Base-by-base conservation (phyloP, 64 coral and sea anemone genomes). In the Stylophora pistillata region DNA sequence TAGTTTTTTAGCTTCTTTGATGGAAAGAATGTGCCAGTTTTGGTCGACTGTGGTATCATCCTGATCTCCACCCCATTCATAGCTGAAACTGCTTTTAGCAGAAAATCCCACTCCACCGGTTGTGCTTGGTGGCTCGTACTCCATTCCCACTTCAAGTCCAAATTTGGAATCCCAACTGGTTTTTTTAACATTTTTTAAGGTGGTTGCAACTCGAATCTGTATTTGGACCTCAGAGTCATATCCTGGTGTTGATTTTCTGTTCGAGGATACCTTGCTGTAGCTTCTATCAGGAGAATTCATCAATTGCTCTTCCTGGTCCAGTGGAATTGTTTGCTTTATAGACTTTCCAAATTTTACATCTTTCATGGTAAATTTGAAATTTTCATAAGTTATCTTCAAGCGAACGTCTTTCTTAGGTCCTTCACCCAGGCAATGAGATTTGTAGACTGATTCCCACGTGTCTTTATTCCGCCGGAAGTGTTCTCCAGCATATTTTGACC, bases 381-480 rank as follows among this genome's bases (percentile, higher is more conserved):
- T 73, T 12, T 28, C 32, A 62, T 89, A 94, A 16, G 74, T 82
- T 4, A 94, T 79, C 74, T 94, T 94, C 5, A 94, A 66, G 1
- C 87, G 87, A 56, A 85, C 78, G 21, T 63, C 30, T 6, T 87
- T 57, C 54, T 94, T 85, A 20, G 82, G 77, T 21, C 92, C 92
- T 1, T 63, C 14, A 10, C 92, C 88, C 5, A 53, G 68, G 10
- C 57, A 81, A 21, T 63, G 20, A 26, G 78, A 58, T 32, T 57
- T 82, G 32, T 89, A 85, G n/a, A 30, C 63, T 14, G 92, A 87
- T 34, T 94, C 87, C 92, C 92, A 94, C 10, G 32, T 89, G 56
- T 94, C 92, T 3, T 88, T 81, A 13, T 59, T 86, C 1, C 92
- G 87, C 0, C 87, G 34, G 29, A 94, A 94, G 20, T 94, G 87